phyloP scores from a whole-genome alignment of 2,113 vertebrate genomes.

The Cyanoderma ruficeps region DNA sequence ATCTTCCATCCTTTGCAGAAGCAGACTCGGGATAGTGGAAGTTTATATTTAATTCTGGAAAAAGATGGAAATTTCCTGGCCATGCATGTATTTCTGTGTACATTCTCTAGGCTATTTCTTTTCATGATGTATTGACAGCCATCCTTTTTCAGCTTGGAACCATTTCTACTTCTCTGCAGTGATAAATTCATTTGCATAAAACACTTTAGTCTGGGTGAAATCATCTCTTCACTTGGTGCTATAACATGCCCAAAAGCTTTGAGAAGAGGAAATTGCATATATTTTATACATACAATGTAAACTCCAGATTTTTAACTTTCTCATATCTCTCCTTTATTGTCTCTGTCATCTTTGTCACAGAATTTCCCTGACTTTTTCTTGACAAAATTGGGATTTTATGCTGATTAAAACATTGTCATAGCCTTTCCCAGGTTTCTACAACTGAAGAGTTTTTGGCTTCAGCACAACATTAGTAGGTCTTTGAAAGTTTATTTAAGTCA shows the following conservation, averaged over 20 bases:
- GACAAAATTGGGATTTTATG: neutral
- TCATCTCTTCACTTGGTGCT: neutral
- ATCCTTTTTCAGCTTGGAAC: neutral
- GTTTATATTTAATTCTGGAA: neutral
- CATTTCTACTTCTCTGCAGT: neutral
- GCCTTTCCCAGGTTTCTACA: neutral
- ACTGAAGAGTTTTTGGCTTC: neutral
- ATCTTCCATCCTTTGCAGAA: neutral
- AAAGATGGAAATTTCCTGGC: neutral
- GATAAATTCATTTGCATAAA: neutral
- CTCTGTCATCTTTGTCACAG: neutral
- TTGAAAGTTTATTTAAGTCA: conserved; percentile 13
- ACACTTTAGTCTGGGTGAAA: neutral
- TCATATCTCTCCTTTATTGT: neutral
- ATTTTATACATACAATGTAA: neutral
- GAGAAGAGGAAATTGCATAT: neutral
- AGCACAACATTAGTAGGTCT: neutral
- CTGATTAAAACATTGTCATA: neutral
- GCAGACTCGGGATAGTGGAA: neutral
- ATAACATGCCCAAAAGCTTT: neutral
- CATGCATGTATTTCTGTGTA: neutral
- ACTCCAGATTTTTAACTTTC: neutral
- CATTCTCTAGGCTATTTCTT: neutral
- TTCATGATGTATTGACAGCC: neutral
- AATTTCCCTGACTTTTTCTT: neutral